Conservation (phyloP, 2,797 vertebrate genomes). For the Dallia pectoralis region DNA sequence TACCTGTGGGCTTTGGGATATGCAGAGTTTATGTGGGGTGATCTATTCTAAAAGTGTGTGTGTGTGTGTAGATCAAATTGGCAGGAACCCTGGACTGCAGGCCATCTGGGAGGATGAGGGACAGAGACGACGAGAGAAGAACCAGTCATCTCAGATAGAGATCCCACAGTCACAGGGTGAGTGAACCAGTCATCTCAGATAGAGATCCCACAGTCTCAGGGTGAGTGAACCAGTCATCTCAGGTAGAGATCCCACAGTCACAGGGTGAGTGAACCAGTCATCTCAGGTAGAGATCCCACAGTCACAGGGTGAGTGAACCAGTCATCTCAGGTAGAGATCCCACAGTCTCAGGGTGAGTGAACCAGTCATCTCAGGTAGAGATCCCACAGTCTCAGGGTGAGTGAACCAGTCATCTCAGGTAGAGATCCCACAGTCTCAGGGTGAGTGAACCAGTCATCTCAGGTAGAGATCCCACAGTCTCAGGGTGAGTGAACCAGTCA, state of each 20-base stretch:
- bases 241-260: background rate
- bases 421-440: conserved; percentile 85
- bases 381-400: background rate
- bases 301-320: conserved; percentile 83
- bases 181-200: conserved; percentile 3
- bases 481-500: too few species aligned
- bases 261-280: conserved; percentile 63
- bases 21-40: background rate
- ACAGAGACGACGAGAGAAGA: conserved; percentile 86
- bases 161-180: conserved; percentile 88
- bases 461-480: too few species aligned
- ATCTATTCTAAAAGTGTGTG: background rate
- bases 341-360: conserved; percentile 61
- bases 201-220: background rate
- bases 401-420: too few species aligned
- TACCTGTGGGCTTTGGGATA: conserved; percentile 25
- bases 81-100: conserved; percentile 92
- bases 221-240: conserved; percentile 61
- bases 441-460: too few species aligned
- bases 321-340: background rate
- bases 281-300: conserved; percentile 85
- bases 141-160: conserved; percentile 85
- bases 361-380: background rate
- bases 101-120: conserved; percentile 99
- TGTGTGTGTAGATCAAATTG: conserved; percentile 84